phyloP scores from a whole-genome alignment of 1,140 invertebrate species.

The Octopus bimaculoides region DNA sequence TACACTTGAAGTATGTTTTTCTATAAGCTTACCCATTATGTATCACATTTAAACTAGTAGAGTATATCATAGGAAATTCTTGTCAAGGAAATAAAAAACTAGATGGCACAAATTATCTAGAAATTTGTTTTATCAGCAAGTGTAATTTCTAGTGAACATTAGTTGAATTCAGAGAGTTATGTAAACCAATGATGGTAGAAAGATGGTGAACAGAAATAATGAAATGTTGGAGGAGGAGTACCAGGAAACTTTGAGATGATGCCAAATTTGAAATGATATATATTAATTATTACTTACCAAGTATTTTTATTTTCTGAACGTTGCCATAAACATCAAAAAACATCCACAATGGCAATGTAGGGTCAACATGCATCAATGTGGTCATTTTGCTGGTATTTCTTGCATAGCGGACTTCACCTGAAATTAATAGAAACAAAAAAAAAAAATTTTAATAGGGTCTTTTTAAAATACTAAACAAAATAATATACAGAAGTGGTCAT shows the following conservation, averaged over 20 bases:
- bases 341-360: slow-evolving; percentile 78
- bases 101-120: no score
- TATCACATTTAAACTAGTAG: no score
- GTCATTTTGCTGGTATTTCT: slow-evolving; percentile 79
- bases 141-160: no score
- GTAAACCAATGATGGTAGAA: not conserved
- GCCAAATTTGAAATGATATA: no score
- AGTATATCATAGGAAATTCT: no score
- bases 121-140: no score
- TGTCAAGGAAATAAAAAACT: no score
- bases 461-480: no score
- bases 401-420: slow-evolving; percentile 83
- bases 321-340: slow-evolving; percentile 96
- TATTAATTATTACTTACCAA: slow-evolving; percentile 58
- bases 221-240: not conserved
- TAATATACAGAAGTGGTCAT: no score
- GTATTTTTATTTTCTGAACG: slow-evolving; percentile 78
- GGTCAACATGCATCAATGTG: slow-evolving; percentile 92
- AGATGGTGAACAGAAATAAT: not conserved
- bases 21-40: no score
- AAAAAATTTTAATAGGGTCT: not conserved
- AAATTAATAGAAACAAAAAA: slow-evolving; percentile 21
- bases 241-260: not conserved
- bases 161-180: no score
- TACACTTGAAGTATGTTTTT: no score